Conservation (phyloP, 2,113 vertebrate species). For the Coptodon bakossiorum region DNA sequence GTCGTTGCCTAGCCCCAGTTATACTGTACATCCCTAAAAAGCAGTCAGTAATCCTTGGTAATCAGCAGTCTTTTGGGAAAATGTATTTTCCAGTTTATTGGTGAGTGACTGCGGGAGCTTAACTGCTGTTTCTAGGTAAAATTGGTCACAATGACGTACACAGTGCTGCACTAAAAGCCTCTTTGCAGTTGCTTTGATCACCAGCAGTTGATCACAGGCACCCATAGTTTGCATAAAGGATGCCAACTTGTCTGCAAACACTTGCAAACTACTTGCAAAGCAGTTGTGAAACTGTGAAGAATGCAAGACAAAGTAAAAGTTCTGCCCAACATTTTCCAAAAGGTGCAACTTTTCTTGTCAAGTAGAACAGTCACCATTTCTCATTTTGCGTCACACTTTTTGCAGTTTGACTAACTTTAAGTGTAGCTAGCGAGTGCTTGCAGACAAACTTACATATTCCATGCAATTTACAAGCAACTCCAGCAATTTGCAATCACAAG, state of each 20-base stretch:
- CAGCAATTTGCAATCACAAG: background rate
- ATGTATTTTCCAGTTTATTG: background rate
- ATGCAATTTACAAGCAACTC: background rate
- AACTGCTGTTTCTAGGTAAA: background rate
- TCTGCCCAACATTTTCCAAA: background rate
- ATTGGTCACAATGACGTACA: background rate
- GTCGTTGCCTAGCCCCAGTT: background rate
- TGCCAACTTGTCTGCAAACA: background rate
- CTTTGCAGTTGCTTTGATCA: background rate
- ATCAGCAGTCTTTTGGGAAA: background rate
- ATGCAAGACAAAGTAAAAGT: background rate
- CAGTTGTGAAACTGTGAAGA: background rate
- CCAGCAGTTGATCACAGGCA: background rate
- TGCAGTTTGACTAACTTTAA: background rate
- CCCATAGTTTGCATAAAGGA: background rate
- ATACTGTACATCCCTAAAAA: background rate
- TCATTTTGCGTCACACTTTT: background rate
- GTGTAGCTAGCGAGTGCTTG: background rate
- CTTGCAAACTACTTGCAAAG: background rate
- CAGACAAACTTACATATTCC: background rate
- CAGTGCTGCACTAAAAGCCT: background rate
- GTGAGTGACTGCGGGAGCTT: background rate
- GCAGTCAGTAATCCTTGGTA: background rate
- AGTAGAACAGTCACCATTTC: background rate
- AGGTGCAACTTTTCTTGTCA: background rate